phyloP scores from a whole-genome alignment of 2,888 invertebrate genomes.

The Acleris literana region DNA sequence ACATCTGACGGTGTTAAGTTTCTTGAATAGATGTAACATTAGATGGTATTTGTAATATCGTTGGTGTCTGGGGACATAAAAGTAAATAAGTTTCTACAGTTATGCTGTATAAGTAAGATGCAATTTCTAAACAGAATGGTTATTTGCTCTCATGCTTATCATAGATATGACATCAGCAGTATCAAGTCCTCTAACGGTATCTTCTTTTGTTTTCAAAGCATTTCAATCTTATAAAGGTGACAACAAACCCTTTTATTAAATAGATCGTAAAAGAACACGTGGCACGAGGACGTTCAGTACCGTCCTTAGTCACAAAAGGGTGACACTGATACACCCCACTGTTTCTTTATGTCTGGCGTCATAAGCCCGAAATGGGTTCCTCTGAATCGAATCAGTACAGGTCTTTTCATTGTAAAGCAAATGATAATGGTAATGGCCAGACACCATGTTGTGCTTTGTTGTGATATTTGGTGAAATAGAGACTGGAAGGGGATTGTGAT shows the following conservation, averaged over 20 bases:
- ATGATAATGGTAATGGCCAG: constrained; percentile 77
- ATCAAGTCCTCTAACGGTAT: background rate
- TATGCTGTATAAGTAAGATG: no score
- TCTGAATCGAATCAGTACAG: constrained; percentile 68
- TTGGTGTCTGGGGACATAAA: background rate
- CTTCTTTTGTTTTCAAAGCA: background rate
- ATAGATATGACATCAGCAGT: no score
- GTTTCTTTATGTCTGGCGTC: constrained; percentile 78
- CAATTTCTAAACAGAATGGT: no score
- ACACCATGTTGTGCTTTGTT: constrained; percentile 76
- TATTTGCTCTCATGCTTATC: no score
- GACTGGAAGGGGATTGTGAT: constrained; percentile 37
- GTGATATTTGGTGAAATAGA: constrained; percentile 42
- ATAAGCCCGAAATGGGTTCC: constrained; percentile 72
- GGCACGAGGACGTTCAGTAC: constrained; percentile 13
- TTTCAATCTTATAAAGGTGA: constrained; percentile 21
- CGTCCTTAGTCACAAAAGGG: constrained; percentile 56
- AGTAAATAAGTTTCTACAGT: background rate
- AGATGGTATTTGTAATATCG: background rate
- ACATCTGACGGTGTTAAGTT: constrained; percentile 23
- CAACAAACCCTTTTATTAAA: constrained; percentile 23
- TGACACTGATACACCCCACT: constrained; percentile 77
- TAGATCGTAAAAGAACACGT: constrained; percentile 31
- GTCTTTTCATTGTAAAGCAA: constrained; percentile 75
- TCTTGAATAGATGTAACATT: constrained; percentile 19